Evolutionary conservation across 2,797 vertebrate genomes (phyloP), one percentile per base, ranked within the genome.

Genomic region (Sebastolobus alascanus): DNA sequence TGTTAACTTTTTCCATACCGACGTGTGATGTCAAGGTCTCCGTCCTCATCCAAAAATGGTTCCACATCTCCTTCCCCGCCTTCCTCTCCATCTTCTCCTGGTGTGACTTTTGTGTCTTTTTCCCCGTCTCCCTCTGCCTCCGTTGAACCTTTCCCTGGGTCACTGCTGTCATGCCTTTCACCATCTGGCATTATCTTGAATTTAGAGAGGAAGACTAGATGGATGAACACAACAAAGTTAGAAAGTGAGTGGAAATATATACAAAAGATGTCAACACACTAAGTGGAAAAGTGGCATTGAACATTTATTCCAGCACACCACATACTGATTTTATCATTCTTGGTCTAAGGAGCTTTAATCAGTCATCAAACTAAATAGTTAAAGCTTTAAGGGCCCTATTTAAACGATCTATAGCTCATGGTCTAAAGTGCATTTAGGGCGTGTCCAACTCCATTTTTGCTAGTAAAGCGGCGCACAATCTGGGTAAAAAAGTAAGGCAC

Each of bases 181-280:
- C 52, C 83, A 55, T 87, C 89, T 88, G 90, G 86, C 70, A 99
- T 89, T 63, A 99, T 94, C 93, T 88, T 96, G 91, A 98, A 99
- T 80, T 91, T 93, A 0, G 98, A 97, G 67, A 96, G 81, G 86
- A 99, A 99, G n/a, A 99, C 98, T 98, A 25, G 9, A 72, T 5
- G 65, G 31, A 79, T 12, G 12, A 63, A 68, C 5, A 75, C 3
- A 35, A 13, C 4, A 22, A 60, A 61, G 10, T 20, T 10, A 65
- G 4, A 67, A 14, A 38, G 12, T 22, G 3, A 61, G 20, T 13
- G 6, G 4, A 58, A 43, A 29, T 6, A 60, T 12, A 16, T 2
- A 50, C 27, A n/a, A 25, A 27, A 73, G 11, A 5, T 29, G 1
- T 52, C 46, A 27, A 43, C 11, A 27, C 37, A 29, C 1, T 3